phyloP scores from a whole-genome alignment of 2,113 vertebrate species.

The Ageneiosus marmoratus region DNA sequence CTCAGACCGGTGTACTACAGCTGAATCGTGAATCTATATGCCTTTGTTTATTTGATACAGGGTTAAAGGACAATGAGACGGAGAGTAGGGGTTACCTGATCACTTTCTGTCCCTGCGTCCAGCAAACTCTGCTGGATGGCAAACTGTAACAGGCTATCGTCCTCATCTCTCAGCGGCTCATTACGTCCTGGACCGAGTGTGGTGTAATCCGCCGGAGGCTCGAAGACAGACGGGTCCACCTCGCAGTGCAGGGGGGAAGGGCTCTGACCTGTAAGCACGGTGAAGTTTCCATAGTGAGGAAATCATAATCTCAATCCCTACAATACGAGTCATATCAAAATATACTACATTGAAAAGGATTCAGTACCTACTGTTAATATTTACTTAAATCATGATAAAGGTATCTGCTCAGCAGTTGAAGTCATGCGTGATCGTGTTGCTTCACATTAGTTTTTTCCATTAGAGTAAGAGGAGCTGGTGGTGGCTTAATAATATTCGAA shows the following conservation, averaged over 20 bases:
- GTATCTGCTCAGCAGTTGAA: neutral
- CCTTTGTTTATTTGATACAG: slow-evolving; percentile 1
- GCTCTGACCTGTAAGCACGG: slow-evolving; percentile 63
- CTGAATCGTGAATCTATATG: neutral
- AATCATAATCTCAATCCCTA: neutral
- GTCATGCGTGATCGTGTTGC: neutral
- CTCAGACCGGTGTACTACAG: neutral
- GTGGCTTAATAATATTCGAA: too few species aligned
- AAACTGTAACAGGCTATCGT: slow-evolving; percentile 90
- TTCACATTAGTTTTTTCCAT: too few species aligned
- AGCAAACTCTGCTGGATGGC: slow-evolving; percentile 94
- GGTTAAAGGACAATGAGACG: neutral
- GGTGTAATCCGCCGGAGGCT: slow-evolving; percentile 87
- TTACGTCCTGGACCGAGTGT: slow-evolving; percentile 85
- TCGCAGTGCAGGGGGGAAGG: slow-evolving; percentile 79
- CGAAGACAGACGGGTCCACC: slow-evolving; percentile 87
- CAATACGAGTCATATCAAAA: neutral
- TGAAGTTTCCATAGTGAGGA: neutral
- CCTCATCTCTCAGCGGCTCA: slow-evolving; percentile 89
- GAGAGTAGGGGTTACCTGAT: slow-evolving; percentile 75
- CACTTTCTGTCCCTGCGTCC: slow-evolving; percentile 87
- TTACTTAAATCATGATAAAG: neutral
- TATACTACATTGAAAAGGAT: neutral
- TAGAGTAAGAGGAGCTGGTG: too few species aligned
- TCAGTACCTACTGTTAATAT: neutral